Conservation (phyloP, 1,140 invertebrate genomes). For the Drosophila varians region DNA sequence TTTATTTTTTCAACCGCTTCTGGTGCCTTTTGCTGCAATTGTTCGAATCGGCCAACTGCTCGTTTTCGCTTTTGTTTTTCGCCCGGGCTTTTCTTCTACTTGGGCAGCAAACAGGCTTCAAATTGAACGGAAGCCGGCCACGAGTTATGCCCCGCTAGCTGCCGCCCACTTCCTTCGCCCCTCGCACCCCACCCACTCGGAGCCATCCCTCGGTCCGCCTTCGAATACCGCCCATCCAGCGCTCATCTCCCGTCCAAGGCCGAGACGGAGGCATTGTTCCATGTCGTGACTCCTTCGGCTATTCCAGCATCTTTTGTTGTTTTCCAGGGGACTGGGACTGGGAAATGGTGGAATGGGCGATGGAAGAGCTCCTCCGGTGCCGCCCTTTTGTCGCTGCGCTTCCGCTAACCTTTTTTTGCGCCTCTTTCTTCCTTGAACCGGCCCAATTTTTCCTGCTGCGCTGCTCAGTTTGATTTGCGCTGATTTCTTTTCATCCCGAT, state of each 20-base stretch:
- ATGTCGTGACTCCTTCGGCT: constrained; percentile 66
- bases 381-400: constrained; percentile 75
- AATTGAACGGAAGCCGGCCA: constrained; percentile 76
- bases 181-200: background rate
- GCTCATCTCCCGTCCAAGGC: constrained; percentile 39
- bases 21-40: constrained; percentile 56
- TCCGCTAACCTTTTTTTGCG: constrained; percentile 63
- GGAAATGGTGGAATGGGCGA: constrained; percentile 5
- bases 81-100: constrained; percentile 60
- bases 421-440: constrained; percentile 23
- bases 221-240: background rate
- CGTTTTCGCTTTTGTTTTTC: constrained; percentile 78
- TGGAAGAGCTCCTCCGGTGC: constrained; percentile 39
- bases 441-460: constrained; percentile 76
- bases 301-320: constrained; percentile 76
- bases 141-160: constrained; percentile 67
- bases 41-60: constrained; percentile 77
- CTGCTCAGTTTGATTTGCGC: constrained; percentile 73
- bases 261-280: constrained; percentile 75
- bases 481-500: constrained; percentile 65
- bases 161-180: constrained; percentile 29
- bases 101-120: constrained; percentile 77
- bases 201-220: background rate
- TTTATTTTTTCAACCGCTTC: constrained; percentile 5
- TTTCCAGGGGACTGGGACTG: constrained; percentile 36